These are phyloP conservation scores for Mormyrus lacerda DNA, from an alignment of 2,113 vertebrate genomes.

Conservation along the genomic window DNA sequence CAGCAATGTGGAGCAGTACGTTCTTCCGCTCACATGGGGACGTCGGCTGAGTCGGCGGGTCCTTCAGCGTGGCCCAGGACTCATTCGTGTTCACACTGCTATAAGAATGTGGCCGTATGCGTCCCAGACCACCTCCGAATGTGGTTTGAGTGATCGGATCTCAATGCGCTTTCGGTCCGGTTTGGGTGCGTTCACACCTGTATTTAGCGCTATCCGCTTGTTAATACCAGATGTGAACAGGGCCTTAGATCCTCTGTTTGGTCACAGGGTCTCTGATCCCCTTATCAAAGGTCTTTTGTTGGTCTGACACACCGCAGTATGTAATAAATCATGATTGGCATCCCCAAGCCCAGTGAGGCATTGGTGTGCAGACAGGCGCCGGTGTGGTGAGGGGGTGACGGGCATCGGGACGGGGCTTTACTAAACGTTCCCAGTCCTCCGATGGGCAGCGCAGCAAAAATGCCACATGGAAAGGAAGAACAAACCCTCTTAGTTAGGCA, in stretches of 20 bases:
- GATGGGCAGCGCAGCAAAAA: neutral
- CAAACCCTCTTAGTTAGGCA: neutral
- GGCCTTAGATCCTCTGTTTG: neutral
- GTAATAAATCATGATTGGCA: neutral
- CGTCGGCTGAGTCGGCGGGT: too few relatives aligned
- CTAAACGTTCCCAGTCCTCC: neutral
- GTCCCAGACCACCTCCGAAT: too few relatives aligned
- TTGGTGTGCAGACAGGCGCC: neutral
- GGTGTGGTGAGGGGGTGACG: neutral
- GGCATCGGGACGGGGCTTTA: neutral
- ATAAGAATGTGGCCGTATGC: too few relatives aligned
- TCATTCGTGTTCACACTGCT: too few relatives aligned
- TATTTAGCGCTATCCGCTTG: too few relatives aligned
- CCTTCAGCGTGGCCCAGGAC: too few relatives aligned
- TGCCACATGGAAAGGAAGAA: neutral
- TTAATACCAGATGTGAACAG: too few relatives aligned
- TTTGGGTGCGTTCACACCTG: too few relatives aligned
- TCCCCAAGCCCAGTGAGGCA: neutral
- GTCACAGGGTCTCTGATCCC: neutral
- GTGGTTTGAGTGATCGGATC: too few relatives aligned
- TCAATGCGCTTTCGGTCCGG: too few relatives aligned
- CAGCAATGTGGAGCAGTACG: too few relatives aligned
- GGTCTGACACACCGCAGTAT: neutral
- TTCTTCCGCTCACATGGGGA: too few relatives aligned
- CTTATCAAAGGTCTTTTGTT: neutral